Conservation (phyloP, 30 jellyfish, hydroid and myxozoan genomes). For the Pseudorhiza aurosa region DNA sequence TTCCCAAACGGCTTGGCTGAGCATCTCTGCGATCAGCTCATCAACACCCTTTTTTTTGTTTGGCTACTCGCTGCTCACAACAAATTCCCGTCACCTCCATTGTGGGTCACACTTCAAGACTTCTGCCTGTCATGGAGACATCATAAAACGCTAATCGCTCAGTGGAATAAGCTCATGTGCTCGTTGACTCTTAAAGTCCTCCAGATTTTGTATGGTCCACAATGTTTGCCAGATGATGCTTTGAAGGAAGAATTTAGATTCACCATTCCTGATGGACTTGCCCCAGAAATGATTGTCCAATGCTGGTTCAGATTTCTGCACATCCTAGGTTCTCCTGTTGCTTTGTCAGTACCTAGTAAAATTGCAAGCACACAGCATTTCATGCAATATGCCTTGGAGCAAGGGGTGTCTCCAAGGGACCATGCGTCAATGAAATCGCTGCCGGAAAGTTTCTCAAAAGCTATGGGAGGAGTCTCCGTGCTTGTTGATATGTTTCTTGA, state of each 20-base stretch:
- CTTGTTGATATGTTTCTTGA: slow-evolving; percentile 86
- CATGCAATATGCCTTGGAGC: slow-evolving; percentile 71
- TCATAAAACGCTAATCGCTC: slow-evolving; percentile 78
- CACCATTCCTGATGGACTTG: slow-evolving; percentile 64
- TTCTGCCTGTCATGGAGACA: slow-evolving; percentile 91
- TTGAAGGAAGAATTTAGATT: slow-evolving; percentile 61
- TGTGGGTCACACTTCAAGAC: slow-evolving; percentile 94
- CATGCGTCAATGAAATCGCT: slow-evolving; percentile 82
- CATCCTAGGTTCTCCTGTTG: slow-evolving; percentile 89
- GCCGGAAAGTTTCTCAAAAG: slow-evolving; percentile 85
- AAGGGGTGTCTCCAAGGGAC: slow-evolving; percentile 61
- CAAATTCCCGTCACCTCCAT: slow-evolving; percentile 92
- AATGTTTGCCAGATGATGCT: slow-evolving; percentile 71
- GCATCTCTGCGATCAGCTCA: slow-evolving; percentile 90
- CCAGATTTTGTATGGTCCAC: slow-evolving; percentile 74
- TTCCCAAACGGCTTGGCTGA: slow-evolving; percentile 89
- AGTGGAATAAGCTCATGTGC: slow-evolving; percentile 88
- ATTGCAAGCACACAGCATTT: slow-evolving; percentile 71
- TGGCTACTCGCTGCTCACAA: slow-evolving; percentile 86
- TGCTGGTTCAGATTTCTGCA: slow-evolving; percentile 97
- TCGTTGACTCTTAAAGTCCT: slow-evolving; percentile 76
- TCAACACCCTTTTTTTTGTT: slow-evolving; percentile 68
- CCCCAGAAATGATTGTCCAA: slow-evolving; percentile 88
- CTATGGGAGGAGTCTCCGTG: slow-evolving; percentile 94
- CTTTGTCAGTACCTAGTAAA: slow-evolving; percentile 61